phyloP scores from a whole-genome alignment of 2,797 vertebrate genomes.

The Melanogrammus aeglefinus region DNA sequence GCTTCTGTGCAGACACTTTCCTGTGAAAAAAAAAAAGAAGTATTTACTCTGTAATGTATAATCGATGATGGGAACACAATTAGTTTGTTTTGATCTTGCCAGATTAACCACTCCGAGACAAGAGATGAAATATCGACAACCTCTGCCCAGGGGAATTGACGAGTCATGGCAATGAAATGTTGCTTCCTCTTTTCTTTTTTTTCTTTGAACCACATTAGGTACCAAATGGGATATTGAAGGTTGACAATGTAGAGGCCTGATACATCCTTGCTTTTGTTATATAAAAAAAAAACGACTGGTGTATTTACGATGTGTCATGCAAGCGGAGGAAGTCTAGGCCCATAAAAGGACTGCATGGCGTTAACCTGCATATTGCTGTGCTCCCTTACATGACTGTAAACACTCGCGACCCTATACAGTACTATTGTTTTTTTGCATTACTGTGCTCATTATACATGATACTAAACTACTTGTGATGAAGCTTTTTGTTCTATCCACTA shows the following conservation, averaged over 20 bases:
- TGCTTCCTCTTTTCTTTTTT: neutral
- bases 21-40: constrained; percentile 7
- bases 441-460: constrained; percentile 50
- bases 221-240: neutral
- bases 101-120: neutral
- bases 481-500: constrained; percentile 61
- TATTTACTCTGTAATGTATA: neutral
- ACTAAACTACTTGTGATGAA: constrained; percentile 51
- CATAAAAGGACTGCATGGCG: constrained; percentile 73
- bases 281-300: neutral
- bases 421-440: constrained; percentile 43
- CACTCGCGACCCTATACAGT: neutral
- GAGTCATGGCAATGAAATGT: neutral
- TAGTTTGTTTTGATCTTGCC: neutral
- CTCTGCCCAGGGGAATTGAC: neutral
- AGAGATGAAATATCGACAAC: neutral
- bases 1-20: constrained; percentile 23
- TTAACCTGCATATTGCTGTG: constrained; percentile 63
- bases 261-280: neutral
- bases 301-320: constrained; percentile 7
- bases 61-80: neutral
- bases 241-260: neutral
- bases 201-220: neutral
- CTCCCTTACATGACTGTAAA: constrained; percentile 59
- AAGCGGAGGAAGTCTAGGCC: constrained; percentile 30